Percentiles rank a stretch among this genome's conserved stretches.
Conservation (phyloP, 2,888 invertebrate genomes). For the Drosophila meridiana region DNA sequence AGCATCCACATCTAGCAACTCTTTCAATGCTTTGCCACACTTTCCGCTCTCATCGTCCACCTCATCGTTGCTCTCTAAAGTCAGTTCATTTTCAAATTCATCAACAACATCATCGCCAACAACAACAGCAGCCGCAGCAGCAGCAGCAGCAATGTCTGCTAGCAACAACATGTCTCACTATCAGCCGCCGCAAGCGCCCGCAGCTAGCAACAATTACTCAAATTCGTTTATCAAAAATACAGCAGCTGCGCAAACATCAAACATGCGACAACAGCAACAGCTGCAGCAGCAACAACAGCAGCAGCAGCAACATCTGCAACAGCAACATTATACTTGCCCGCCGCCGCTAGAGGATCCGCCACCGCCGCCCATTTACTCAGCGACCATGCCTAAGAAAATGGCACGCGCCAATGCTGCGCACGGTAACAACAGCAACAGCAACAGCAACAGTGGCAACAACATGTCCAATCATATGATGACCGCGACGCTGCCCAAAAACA, state of each 20-base stretch:
- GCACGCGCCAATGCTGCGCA: constrained; percentile 55
- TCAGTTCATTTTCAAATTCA: constrained; percentile 79
- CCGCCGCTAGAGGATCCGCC: constrained; percentile 84
- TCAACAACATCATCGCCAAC: constrained; percentile 69
- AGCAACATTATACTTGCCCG: constrained; percentile 82
- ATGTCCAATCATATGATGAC: constrained; percentile 70
- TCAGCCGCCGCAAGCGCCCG: constrained; percentile 72
- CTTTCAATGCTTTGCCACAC: constrained; percentile 83
- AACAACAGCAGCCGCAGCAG: constrained; percentile 46
- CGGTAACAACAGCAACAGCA: constrained; percentile 33
- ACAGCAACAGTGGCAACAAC: constrained; percentile 34
- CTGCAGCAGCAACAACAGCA: constrained; percentile 57
- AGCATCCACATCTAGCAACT: constrained; percentile 58
- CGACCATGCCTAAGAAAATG: constrained; percentile 82
- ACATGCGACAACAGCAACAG: constrained; percentile 67
- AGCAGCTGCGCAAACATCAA: constrained; percentile 77
- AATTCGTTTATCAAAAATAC: constrained; percentile 82
- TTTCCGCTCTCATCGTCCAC: constrained; percentile 84
- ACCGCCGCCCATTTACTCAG: constrained; percentile 83
- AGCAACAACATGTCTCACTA: constrained; percentile 64
- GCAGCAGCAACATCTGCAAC: constrained; percentile 57
- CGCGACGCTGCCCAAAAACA: constrained; percentile 82
- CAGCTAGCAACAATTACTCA: constrained; percentile 62
- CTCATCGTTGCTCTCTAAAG: constrained; percentile 83
- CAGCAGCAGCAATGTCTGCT: constrained; percentile 6